phyloP scores from a whole-genome alignment of 2,888 invertebrate genomes.

The Stenoptilia bipunctidactyla region DNA sequence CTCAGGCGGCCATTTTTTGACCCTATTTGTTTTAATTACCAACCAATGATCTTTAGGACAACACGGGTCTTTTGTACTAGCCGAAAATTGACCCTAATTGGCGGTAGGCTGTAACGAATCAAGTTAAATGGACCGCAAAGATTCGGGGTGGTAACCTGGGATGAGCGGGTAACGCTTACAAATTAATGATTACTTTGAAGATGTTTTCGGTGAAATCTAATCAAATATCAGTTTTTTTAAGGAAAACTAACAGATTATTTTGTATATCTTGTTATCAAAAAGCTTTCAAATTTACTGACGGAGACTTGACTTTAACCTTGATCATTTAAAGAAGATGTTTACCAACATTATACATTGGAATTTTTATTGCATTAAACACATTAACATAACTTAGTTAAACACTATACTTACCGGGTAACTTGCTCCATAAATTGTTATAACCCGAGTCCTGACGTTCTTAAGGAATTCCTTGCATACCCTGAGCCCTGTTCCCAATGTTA shows the following conservation, averaged over 20 bases:
- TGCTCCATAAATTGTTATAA: conserved; percentile 22
- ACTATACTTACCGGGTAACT: conserved; percentile 31
- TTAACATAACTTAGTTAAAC: conserved; percentile 33
- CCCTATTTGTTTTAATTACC: conserved; percentile 72
- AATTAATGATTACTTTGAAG: conserved; percentile 6
- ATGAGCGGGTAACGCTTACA: conserved; percentile 3
- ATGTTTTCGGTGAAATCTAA: too few relatives aligned
- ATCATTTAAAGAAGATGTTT: too few relatives aligned
- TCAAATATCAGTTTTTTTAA: too few relatives aligned
- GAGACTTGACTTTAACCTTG: too few relatives aligned
- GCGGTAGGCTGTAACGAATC: conserved; percentile 41
- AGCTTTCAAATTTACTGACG: too few relatives aligned
- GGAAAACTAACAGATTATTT: too few relatives aligned
- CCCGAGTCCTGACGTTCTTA: conserved; percentile 23
- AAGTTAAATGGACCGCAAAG: conserved; percentile 26
- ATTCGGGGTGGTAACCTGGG: conserved; percentile 18
- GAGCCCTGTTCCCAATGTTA: conserved; percentile 42
- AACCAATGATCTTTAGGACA: conserved; percentile 59
- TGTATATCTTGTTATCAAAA: too few relatives aligned
- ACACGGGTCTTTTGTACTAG: conserved; percentile 51
- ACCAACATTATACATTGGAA: conserved; percentile 22
- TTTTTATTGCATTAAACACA: conserved; percentile 23
- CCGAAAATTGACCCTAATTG: conserved; percentile 59
- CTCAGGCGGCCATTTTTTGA: conserved; percentile 58
- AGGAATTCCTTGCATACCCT: conserved; percentile 30